Evolutionary conservation across 2,888 invertebrate genomes (phyloP).

Genomic region (Euphydryas editha): DNA sequence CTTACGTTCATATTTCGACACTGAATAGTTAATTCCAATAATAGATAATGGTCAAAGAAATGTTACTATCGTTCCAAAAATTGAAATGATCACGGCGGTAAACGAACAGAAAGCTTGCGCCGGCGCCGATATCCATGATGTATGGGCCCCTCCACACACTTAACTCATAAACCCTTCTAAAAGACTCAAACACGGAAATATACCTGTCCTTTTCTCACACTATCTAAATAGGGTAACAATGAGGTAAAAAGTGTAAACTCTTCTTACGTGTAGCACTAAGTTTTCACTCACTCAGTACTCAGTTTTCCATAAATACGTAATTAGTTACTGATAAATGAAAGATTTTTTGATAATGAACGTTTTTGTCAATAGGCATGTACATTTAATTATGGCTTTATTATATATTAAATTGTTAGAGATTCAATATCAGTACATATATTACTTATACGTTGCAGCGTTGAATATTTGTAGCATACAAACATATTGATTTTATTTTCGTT

Average conservation of each 20-base stretch:
- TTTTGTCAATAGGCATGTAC: neutral
- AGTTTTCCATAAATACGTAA: neutral
- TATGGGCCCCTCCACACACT: slow-evolving; percentile 73
- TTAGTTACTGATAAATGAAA: neutral
- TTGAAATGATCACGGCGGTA: slow-evolving; percentile 62
- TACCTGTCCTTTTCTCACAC: slow-evolving; percentile 57
- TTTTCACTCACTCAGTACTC: neutral
- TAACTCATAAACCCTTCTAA: slow-evolving; percentile 72
- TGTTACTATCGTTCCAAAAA: slow-evolving; percentile 51
- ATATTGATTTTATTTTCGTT: slow-evolving; percentile 32
- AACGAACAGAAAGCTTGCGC: slow-evolving; percentile 65
- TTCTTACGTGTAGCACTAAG: neutral
- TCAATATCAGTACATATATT: neutral
- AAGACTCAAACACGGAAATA: slow-evolving; percentile 57
- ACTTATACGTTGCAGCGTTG: neutral
- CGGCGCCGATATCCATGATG: slow-evolving; percentile 74
- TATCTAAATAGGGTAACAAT: neutral
- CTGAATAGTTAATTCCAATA: slow-evolving; percentile 35
- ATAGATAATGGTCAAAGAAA: slow-evolving; percentile 39
- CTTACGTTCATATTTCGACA: slow-evolving; percentile 57
- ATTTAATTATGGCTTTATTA: neutral
- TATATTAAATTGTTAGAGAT: neutral
- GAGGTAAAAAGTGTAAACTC: neutral
- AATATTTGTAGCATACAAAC: neutral
- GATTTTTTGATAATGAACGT: too few species aligned